Evolutionary conservation across 2,888 invertebrate species (phyloP).

Genomic region (Eristalinus aeneus): DNA sequence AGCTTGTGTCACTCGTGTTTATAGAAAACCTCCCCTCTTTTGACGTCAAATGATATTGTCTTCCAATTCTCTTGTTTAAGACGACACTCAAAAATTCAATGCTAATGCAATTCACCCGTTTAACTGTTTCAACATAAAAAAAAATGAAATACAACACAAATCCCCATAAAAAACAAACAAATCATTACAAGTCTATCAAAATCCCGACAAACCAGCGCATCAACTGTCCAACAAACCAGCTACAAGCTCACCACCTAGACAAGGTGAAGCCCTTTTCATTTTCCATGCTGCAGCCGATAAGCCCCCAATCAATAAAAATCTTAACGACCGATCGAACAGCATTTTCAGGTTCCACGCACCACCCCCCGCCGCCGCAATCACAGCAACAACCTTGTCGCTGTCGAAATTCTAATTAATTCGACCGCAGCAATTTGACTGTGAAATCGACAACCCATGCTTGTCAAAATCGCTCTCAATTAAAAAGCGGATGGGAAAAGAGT

Average conservation of each 20-base stretch:
- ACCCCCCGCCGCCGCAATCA: neutral
- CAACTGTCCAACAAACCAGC: neutral
- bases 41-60: too few relatives aligned
- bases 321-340: neutral
- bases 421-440: neutral
- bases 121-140: neutral
- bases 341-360: neutral
- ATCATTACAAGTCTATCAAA: neutral
- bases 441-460: conserved; percentile 13
- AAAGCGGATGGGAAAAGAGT: neutral
- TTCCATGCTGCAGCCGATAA: neutral
- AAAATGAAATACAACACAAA: neutral
- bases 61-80: too few relatives aligned
- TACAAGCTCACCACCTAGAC: neutral
- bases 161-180: neutral
- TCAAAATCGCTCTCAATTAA: neutral
- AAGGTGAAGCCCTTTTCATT: neutral
- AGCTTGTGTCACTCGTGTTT: too few relatives aligned
- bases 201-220: neutral
- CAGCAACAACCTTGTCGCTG: neutral
- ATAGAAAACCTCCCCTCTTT: too few relatives aligned
- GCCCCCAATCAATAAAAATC: neutral
- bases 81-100: too few relatives aligned
- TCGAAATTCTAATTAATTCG: conserved; percentile 21
- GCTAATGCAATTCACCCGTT: neutral